Conservation (phyloP, 2,888 invertebrate genomes). For the Leptogaster cylindrica region DNA sequence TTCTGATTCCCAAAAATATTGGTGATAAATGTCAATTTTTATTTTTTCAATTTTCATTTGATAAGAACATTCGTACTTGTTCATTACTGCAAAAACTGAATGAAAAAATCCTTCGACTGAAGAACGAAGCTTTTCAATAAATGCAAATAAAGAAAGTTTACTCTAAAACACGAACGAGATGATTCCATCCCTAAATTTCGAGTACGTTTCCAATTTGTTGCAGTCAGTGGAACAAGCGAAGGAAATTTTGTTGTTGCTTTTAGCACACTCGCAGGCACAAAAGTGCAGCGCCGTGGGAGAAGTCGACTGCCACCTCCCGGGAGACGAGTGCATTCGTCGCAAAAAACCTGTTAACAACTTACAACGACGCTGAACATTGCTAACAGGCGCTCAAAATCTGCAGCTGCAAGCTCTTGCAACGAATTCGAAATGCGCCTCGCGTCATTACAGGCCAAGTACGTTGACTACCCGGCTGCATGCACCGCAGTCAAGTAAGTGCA, state of each 20-base stretch:
- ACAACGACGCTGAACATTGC: conserved; percentile 53
- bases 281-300: too few species aligned
- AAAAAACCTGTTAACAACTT: conserved; percentile 53
- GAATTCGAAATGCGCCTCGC: conserved; percentile 9
- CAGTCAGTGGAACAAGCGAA: neutral
- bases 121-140: too few species aligned
- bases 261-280: too few species aligned
- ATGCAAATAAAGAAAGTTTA: too few species aligned
- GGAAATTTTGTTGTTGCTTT: neutral
- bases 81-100: too few species aligned
- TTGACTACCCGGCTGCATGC: conserved; percentile 16
- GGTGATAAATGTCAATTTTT: too few species aligned
- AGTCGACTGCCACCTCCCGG: conserved; percentile 7
- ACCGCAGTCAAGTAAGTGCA: conserved; percentile 12
- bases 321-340: neutral
- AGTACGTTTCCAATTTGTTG: neutral
- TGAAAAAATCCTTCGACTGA: too few species aligned
- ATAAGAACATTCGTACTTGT: too few species aligned
- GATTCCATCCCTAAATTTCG: too few species aligned
- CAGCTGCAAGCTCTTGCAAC: conserved; percentile 43
- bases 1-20: too few species aligned
- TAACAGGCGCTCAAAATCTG: conserved; percentile 52
- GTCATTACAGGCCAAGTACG: conserved; percentile 29
- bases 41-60: too few species aligned
- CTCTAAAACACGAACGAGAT: too few species aligned